These are phyloP conservation scores for Andrena trimmerana DNA, from an alignment of 2,888 invertebrate genomes.

Conservation along the genomic window DNA sequence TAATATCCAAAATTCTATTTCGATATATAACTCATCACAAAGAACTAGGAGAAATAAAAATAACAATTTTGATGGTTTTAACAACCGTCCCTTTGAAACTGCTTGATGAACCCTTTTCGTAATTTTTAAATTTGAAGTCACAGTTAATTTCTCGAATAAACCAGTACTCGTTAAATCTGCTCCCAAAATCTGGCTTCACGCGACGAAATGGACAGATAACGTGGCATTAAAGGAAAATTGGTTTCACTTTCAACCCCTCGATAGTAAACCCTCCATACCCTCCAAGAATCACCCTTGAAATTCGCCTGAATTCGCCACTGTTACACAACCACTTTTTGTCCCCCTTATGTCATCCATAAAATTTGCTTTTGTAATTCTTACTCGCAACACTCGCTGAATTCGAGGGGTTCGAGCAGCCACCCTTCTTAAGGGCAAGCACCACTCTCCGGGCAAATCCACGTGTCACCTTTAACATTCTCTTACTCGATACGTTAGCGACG, in stretches of 20 bases:
- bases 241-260: background rate
- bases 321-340: background rate
- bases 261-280: background rate
- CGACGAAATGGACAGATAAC: background rate
- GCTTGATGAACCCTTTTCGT: too few relatives aligned
- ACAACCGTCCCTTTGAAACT: too few relatives aligned
- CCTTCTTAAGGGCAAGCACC: background rate
- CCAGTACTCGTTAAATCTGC: too few relatives aligned
- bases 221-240: background rate
- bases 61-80: too few relatives aligned
- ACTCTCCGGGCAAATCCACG: background rate
- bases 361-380: conserved; percentile 37
- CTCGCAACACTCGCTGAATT: background rate
- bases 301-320: background rate
- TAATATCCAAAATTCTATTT: too few relatives aligned
- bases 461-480: background rate
- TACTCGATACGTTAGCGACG: background rate
- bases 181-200: too few relatives aligned
- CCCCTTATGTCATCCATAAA: background rate
- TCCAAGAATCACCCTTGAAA: background rate
- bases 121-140: too few relatives aligned
- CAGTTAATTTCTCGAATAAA: too few relatives aligned
- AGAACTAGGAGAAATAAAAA: too few relatives aligned
- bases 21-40: too few relatives aligned
- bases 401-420: background rate